A percentile compares a stretch with the other conserved stretches of the same genome.
Evolutionary conservation across 2,113 vertebrate species (phyloP).

Genomic region (Lamprologus callipterus): DNA sequence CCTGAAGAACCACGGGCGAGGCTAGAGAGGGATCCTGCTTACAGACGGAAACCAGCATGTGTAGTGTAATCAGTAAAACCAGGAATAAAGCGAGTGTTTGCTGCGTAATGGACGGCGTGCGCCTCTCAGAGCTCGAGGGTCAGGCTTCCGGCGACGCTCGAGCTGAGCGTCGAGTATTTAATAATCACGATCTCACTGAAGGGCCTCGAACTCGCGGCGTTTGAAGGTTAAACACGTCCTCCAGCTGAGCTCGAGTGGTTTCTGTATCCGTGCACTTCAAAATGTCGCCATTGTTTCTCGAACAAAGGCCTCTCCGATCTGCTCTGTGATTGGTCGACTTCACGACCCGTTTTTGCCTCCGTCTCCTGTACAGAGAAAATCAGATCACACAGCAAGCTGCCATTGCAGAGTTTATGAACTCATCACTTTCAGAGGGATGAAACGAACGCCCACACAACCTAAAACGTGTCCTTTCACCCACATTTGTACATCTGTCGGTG

Average conservation of each 20-base stretch:
- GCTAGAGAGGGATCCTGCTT: neutral
- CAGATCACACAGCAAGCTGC: neutral
- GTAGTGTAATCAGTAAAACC: neutral
- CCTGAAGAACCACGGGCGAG: neutral
- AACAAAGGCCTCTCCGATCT: neutral
- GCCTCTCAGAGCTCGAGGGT: neutral
- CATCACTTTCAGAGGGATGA: neutral
- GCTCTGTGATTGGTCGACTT: neutral
- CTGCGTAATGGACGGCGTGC: neutral
- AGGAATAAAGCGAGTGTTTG: neutral
- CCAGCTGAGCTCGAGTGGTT: neutral
- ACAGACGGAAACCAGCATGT: neutral
- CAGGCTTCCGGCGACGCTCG: neutral
- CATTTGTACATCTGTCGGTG: neutral
- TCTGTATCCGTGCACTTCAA: neutral
- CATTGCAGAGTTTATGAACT: neutral
- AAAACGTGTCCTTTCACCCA: neutral
- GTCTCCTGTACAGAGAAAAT: neutral
- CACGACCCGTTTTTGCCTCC: neutral
- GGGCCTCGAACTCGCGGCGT: neutral
- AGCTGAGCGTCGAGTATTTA: neutral
- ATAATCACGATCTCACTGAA: neutral
- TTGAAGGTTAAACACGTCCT: neutral
- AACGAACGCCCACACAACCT: neutral
- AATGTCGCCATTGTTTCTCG: neutral